Conservation (phyloP, 1,140 invertebrate species). For the Trichonephila clavipes region DNA sequence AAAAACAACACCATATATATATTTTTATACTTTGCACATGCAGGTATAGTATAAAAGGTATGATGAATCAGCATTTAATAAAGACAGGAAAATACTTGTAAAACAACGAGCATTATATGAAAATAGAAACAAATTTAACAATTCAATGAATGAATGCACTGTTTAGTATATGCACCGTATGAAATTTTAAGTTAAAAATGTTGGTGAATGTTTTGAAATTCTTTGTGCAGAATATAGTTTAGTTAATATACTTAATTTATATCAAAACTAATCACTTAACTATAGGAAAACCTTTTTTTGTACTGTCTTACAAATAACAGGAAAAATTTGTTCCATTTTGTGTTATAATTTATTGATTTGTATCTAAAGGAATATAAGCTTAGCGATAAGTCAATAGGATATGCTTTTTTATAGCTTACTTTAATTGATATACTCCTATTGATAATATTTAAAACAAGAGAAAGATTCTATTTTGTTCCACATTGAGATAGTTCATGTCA, state of each 20-base stretch:
- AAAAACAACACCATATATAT: background rate
- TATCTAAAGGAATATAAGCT: no score
- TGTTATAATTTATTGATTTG: no score
- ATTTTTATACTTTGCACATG: background rate
- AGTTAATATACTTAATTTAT: background rate
- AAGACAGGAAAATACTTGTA: background rate
- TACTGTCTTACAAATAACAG: background rate
- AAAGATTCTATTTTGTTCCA: no score
- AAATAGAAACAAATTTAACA: background rate
- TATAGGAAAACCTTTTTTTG: background rate
- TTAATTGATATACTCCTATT: no score
- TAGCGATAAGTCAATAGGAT: no score
- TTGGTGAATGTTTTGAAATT: background rate
- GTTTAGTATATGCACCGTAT: background rate
- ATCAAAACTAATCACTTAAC: background rate
- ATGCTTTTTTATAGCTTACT: no score
- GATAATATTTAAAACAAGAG: no score
- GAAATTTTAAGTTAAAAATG: background rate
- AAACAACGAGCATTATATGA: background rate
- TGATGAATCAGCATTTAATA: background rate
- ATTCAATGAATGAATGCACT: constrained; percentile 5
- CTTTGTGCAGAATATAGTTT: background rate
- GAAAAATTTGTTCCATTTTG: no score
- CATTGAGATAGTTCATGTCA: no score
- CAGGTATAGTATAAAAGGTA: background rate